Conservation (phyloP, 2,888 invertebrate species). For the Athrips mouffetella region DNA sequence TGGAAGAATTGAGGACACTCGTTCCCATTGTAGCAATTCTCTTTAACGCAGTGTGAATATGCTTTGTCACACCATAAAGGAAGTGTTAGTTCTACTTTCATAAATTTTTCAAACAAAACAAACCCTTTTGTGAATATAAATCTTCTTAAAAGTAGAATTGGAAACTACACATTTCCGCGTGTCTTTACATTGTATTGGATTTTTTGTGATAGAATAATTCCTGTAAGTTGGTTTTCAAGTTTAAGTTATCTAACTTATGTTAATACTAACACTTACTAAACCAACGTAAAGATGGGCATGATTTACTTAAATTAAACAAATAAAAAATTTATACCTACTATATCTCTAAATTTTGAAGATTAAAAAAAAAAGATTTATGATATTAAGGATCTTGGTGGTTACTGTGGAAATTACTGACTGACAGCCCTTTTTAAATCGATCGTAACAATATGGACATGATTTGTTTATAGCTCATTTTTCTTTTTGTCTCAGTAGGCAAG, state of each 20-base stretch:
- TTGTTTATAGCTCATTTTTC: too few species aligned
- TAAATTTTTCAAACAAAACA: conserved; percentile 51
- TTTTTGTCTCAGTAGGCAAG: too few species aligned
- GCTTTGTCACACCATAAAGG: conserved; percentile 65
- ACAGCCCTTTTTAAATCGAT: too few species aligned
- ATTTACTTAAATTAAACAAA: too few species aligned
- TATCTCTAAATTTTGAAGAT: too few species aligned
- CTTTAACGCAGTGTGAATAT: conserved; percentile 69
- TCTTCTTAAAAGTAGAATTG: conserved; percentile 12
- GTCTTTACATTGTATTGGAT: conserved; percentile 7
- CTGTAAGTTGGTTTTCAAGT: conserved; percentile 6
- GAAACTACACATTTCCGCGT: neutral
- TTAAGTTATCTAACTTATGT: neutral
- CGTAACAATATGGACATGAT: too few species aligned
- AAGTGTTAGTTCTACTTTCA: conserved; percentile 74
- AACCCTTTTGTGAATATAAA: conserved; percentile 42
- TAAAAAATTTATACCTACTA: too few species aligned
- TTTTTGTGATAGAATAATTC: neutral
- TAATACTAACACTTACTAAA: neutral
- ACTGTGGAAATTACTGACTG: too few species aligned
- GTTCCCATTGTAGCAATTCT: conserved; percentile 63
- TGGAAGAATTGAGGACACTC: conserved; percentile 73
- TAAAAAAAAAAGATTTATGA: too few species aligned
- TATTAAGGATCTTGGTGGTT: too few species aligned
- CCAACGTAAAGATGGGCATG: too few species aligned